Evolutionary conservation across 2,888 invertebrate species (phyloP), one percentile per base, ranked within the genome.

Genomic region (Hipparchia semele): DNA sequence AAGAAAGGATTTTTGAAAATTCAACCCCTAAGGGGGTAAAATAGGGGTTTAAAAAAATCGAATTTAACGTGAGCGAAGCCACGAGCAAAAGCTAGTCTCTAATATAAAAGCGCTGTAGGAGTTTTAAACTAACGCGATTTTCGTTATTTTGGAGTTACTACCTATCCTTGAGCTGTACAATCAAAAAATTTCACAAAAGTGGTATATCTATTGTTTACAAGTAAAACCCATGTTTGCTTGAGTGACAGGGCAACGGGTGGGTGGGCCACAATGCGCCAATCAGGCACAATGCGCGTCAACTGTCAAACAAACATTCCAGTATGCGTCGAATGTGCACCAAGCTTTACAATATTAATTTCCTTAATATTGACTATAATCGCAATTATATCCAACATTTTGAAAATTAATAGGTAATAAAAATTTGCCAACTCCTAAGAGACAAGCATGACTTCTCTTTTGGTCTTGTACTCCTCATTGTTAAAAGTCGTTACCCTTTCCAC

Each of bases 171-270:
- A 23, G 23, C 23, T 70, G 39, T 6, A 58, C n/a, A 23, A 23
- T 56, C 6, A 23, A 67, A 69, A 76, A 51, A 49, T 49, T 79
- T 71, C 79, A 87, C 87, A 88, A 89, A 84, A 83, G 85, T 82
- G 79, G 74, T 83, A 83, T 81, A 79, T 80, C 80, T 77, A 85
- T 90, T 90, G 90, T 90, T 89, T 90, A 88, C 88, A 86, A 84
- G 86, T 82, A 81, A 86, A 87, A 87, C 90, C 90, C 90, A 86
- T 88, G 88, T 90, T 87, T 82, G 80, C 75, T 79, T 84, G 88
- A 89, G 79, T 90, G 91, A 89, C 90, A 69, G 85, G 80, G 79
- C 73, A 77, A 80, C 80, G 82, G 81, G 80, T 84, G 88, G 89
- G 85, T 87, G 88, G 86, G 80, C 86, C 76, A 87, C 86, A 85